A percentile compares a stretch with the other conserved stretches of the same genome.
phyloP scores from a whole-genome alignment of 2,113 vertebrate genomes.

The Anarhynchus alexandrinus region DNA sequence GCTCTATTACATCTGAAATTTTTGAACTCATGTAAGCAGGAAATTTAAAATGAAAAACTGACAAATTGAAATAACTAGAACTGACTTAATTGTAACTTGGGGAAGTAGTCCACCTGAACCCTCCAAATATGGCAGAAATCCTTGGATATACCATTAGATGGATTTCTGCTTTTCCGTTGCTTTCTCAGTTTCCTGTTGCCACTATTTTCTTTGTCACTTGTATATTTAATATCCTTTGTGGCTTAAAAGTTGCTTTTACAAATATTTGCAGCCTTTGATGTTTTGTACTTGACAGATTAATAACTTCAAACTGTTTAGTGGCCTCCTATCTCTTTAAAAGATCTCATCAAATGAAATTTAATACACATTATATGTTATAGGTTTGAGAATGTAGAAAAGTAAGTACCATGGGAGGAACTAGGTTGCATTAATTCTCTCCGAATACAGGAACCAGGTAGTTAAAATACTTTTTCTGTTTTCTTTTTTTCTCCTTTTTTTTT shows the following conservation, averaged over 20 bases:
- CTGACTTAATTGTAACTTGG: neutral
- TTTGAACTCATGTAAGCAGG: neutral
- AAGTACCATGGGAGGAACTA: neutral
- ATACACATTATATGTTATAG: neutral
- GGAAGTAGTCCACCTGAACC: neutral
- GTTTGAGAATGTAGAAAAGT: neutral
- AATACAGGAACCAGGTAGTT: neutral
- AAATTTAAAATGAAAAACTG: neutral
- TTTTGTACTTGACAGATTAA: constrained; percentile 35
- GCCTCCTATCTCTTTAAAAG: neutral
- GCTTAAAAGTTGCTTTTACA: constrained; percentile 21
- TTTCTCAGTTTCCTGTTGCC: neutral
- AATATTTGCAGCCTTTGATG: constrained; percentile 20
- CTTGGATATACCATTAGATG: neutral
- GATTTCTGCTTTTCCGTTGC: neutral
- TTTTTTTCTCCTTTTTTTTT: fast-evolving
- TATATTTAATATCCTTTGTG: constrained; percentile 18
- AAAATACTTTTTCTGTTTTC: neutral
- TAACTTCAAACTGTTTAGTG: constrained; percentile 32
- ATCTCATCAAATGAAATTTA: neutral
- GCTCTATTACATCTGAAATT: neutral
- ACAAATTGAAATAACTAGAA: neutral
- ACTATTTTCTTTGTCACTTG: neutral
- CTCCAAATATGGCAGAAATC: neutral
- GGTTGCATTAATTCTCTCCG: neutral